A percentile compares a stretch with the other conserved stretches of the same genome.
Conservation (phyloP, 1,140 invertebrate genomes). For the Temnothorax nylanderi region DNA sequence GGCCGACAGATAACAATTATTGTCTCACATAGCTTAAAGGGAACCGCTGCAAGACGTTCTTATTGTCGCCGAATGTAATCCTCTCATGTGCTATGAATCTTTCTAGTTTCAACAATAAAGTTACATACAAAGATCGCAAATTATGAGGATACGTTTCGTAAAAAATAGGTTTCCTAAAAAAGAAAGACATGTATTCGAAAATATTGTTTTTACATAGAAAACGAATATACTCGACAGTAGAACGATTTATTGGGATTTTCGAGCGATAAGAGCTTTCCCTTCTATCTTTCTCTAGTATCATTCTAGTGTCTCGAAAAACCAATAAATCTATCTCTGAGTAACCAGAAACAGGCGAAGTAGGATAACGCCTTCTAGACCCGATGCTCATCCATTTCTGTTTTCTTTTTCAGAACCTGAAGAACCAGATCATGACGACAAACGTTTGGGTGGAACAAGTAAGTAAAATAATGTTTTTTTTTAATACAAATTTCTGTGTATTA, state of each 20-base stretch:
- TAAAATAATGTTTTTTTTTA: constrained; percentile 44
- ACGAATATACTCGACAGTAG: neutral
- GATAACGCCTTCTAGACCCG: constrained; percentile 45
- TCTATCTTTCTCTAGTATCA: neutral
- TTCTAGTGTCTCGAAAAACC: constrained; percentile 60
- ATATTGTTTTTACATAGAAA: constrained; percentile 20
- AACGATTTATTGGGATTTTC: constrained; percentile 64
- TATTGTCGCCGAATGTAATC: neutral
- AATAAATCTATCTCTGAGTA: constrained; percentile 64
- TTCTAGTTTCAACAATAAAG: neutral
- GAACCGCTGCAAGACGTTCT: neutral
- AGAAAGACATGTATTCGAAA: neutral
- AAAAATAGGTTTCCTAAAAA: neutral
- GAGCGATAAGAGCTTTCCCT: neutral
- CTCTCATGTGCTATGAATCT: neutral
- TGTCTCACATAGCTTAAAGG: constrained; percentile 14
- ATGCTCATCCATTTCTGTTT: constrained; percentile 79
- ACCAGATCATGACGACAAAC: constrained; percentile 99
- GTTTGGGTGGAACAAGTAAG: constrained; percentile 98
- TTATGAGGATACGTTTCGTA: neutral
- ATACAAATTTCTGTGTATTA: neutral
- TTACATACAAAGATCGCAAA: neutral
- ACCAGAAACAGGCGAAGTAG: constrained; percentile 54
- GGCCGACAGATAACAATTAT: constrained; percentile 25
- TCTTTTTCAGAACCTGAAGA: constrained; percentile 95